Base-by-base conservation (phyloP, 1,140 invertebrate genomes). In the Drosophila fuyamai region DNA sequence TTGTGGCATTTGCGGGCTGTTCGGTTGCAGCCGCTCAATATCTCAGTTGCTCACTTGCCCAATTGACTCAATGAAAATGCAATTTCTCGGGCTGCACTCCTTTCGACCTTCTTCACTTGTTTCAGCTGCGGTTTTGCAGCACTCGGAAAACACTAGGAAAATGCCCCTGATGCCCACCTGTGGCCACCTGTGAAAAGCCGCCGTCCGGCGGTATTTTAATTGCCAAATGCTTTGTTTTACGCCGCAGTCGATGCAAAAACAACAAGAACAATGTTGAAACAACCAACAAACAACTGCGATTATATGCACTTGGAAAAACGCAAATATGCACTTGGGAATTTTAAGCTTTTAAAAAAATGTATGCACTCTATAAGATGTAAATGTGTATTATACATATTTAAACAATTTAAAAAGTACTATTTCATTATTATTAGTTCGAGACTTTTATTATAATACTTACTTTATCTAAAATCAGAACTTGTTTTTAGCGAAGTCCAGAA, bases 151-250 rank as follows among this genome's bases (percentile, higher is more conserved):
- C 13, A n/a, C 46, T 29, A n/a, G 48, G 48, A 38, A 55, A 38
- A 27, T 47, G 38, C 43, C 14, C 13, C 14, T 38, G 2, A 14
- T 40, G 16, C 44, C 41, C 68, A 53, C 60, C 59, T 75, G 70
- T 50, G 60, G 71, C 40, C 70, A 72, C 55, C 70, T 59, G 55
- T 38, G 47, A 70, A 61, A 58, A 58, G 40, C 23, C 55, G 40
- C 51, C 50, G 72, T 59, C 57, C 55, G 46, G 73, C 58, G 73
- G 79, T 72, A 81, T 81, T 81, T 81, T 81, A 81, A 81, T 81
- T 81, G 79, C 65, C 74, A 77, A 76, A 76, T 74, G 48, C 79
- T 81, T 81, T 81, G 73, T 81, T 73, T 54, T 67, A 48, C 14
- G 61, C 79, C 79, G 79, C 55, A 80, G 43, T 27, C 14, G 51